Base-by-base conservation (phyloP, 2,888 invertebrate species). In the Anarsia innoxiella region DNA sequence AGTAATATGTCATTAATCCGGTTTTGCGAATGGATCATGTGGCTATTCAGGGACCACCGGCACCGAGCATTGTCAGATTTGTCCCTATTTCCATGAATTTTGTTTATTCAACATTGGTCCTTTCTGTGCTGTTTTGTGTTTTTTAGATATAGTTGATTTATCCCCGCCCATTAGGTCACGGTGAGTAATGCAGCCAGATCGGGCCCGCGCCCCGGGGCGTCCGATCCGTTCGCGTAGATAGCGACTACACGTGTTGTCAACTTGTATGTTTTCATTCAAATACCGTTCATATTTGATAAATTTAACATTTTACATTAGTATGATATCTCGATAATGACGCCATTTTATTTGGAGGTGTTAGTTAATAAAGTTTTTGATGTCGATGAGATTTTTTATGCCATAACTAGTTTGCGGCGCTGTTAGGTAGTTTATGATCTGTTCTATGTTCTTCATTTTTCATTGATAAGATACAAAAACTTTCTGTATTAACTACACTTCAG, bases 241-340 rank as follows among this genome's bases (percentile, higher is more conserved):
- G 65, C 74, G 56, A 63, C 66, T 76, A 83, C 83, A 83, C 75
- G 67, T 83, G 83, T 83, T 83, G 79, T 82, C 83, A 79, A 79
- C 77, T 83, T 82, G 83, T 83, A 82, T 67, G 75, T 77, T 80
- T 82, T 80, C 78, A 79, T 80, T 76, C 78, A 68, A 83, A 80
- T 79, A 76, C 59, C 62, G 56, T 67, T n/a, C n/a, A 69, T 65
- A 67, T 77, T 73, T 77, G 74, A 79, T 78, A 77, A 76, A 78
- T 78, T 75, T 66, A 54, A 73, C 73, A 69, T 74, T 69, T 66
- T 62, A 72, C 62, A 79, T 79, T 76, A 76, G 70, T 75, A 66
- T 72, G 70, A 70, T 72, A 76, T 71, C 64, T 59, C 66, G 74
- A 73, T 77, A 72, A 73, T 74, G 69, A 74, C 64, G 49, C 59